phyloP scores from a whole-genome alignment of 2,888 invertebrate species.

The Timema cristinae region DNA sequence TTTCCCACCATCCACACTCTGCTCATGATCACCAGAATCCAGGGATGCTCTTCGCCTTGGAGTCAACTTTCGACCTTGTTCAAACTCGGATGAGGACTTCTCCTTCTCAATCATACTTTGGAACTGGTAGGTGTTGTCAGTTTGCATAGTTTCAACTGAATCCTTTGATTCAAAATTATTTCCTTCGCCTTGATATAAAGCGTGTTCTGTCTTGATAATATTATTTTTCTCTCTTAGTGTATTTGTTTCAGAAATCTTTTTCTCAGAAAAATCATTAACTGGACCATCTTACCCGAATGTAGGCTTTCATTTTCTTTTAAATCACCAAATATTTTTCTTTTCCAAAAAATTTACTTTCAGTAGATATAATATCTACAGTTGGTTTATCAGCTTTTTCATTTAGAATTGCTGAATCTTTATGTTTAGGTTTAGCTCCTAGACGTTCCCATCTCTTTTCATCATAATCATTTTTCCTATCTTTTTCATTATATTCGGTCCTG shows the following conservation, averaged over 20 bases:
- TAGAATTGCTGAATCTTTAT: neutral
- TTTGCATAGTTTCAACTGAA: neutral
- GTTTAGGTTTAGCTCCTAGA: conserved; percentile 26
- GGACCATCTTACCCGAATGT: too few relatives aligned
- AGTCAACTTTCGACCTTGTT: conserved; percentile 7
- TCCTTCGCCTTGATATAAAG: neutral
- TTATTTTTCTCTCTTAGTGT: too few relatives aligned
- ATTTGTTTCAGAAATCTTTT: too few relatives aligned
- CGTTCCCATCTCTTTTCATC: conserved; percentile 23
- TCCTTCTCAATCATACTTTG: too few relatives aligned
- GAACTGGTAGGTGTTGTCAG: neutral
- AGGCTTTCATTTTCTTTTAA: too few relatives aligned
- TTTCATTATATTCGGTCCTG: conserved; percentile 12
- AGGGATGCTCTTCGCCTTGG: conserved; percentile 25
- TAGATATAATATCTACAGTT: too few relatives aligned
- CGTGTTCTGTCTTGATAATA: too few relatives aligned
- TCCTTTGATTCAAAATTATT: neutral
- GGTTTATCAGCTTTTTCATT: neutral
- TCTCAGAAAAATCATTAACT: too few relatives aligned
- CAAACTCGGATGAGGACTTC: too few relatives aligned
- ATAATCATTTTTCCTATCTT: conserved; percentile 17
- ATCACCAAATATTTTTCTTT: too few relatives aligned
- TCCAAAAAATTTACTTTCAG: too few relatives aligned
- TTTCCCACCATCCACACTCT: conserved; percentile 2
- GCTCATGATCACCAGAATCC: conserved; percentile 24